phyloP scores from a whole-genome alignment of 2,113 vertebrate species.

The Beaufortia kweichowensis region DNA sequence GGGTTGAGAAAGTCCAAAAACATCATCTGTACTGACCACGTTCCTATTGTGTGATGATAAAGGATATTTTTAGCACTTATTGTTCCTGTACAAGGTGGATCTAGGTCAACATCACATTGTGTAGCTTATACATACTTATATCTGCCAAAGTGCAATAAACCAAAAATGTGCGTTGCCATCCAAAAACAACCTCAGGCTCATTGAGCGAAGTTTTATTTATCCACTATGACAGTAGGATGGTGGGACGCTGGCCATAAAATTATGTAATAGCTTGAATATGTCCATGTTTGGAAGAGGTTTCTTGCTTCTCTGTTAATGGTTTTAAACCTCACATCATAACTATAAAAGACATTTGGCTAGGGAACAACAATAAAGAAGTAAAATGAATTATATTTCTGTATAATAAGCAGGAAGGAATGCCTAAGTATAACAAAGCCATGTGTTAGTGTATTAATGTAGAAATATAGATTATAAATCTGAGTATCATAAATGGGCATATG shows the following conservation, averaged over 20 bases:
- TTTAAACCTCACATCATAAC: slow-evolving; percentile 29
- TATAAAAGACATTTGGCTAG: neutral
- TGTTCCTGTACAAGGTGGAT: slow-evolving; percentile 6
- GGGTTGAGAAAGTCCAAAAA: neutral
- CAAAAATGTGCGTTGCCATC: neutral
- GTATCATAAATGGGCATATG: neutral
- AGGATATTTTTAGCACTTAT: slow-evolving; percentile 6
- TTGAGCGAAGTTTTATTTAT: neutral
- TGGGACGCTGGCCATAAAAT: slow-evolving; percentile 23
- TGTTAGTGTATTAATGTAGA: neutral
- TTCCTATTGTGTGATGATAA: neutral
- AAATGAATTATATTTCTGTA: neutral
- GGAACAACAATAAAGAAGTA: slow-evolving; percentile 14
- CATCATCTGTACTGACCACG: slow-evolving; percentile 15
- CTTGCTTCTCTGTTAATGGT: slow-evolving; percentile 11
- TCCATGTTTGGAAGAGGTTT: slow-evolving; percentile 43
- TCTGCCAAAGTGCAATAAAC: neutral
- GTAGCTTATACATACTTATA: neutral
- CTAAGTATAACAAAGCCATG: neutral
- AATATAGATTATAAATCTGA: neutral
- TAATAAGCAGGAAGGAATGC: neutral
- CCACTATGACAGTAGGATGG: slow-evolving; percentile 10
- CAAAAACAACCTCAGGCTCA: slow-evolving; percentile 38
- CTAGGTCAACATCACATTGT: slow-evolving; percentile 38
- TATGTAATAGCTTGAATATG: slow-evolving; percentile 33